phyloP scores from a whole-genome alignment of 2,888 invertebrate species.

The Drosophila neonasuta region DNA sequence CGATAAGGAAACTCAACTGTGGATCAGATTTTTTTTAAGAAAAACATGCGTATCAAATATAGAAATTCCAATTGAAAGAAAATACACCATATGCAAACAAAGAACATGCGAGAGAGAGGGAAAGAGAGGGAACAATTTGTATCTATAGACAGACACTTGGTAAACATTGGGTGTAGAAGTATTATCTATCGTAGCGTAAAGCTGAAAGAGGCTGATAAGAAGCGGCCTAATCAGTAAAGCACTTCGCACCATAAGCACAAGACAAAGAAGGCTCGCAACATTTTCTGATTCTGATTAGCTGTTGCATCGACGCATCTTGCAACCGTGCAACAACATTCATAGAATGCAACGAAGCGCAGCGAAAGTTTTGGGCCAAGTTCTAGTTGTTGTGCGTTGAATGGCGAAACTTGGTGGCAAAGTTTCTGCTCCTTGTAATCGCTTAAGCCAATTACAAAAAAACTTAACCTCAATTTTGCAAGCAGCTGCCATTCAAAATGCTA shows the following conservation, averaged over 20 bases:
- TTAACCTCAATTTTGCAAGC: constrained; percentile 66
- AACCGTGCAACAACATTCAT: constrained; percentile 11
- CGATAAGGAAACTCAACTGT: constrained; percentile 6
- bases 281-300: constrained; percentile 14
- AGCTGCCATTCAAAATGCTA: constrained; percentile 33
- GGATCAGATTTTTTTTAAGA: background rate
- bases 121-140: background rate
- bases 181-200: background rate
- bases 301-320: background rate
- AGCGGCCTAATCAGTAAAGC: constrained; percentile 13
- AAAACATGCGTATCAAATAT: constrained; percentile 10
- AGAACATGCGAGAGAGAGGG: background rate
- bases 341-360: constrained; percentile 10
- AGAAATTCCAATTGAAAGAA: constrained; percentile 3
- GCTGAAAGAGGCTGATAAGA: background rate
- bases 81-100: constrained; percentile 21
- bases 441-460: constrained; percentile 70
- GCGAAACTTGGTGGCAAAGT: constrained; percentile 42
- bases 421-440: constrained; percentile 61
- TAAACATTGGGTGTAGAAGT: background rate
- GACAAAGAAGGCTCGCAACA: constrained; percentile 9
- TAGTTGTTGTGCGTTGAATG: constrained; percentile 8
- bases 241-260: constrained; percentile 14
- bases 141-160: constrained; percentile 1
- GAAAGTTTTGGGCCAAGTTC: constrained; percentile 18